Base-by-base conservation (phyloP, 1,140 invertebrate genomes). In the Maniola jurtina region DNA sequence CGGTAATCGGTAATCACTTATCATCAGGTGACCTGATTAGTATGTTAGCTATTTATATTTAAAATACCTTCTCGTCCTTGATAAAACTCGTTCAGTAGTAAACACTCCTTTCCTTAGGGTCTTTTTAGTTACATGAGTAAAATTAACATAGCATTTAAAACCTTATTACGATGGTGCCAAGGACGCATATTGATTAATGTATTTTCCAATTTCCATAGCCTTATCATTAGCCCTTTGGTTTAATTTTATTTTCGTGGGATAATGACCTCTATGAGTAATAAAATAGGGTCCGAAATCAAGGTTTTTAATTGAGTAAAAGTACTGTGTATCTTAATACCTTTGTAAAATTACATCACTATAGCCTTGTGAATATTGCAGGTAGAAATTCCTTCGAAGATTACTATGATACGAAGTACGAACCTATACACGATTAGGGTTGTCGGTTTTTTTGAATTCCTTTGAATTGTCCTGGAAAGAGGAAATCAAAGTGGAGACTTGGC, bases 331-430 rank as follows among this genome's bases (percentile, higher is more conserved):
- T 54, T 54, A 13, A 25, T 60, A 52, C 54, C 54, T 55, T 55
- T 55, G 50, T 61, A 52, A 45, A 52, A 66, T 66, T 66, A 61
- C 57, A 66, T 35, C 57, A 35, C 54, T 54, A 50, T 14, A 66
- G 54, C 66, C 66, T 68, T 68, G 66, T 58, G 47, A 58, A 58
- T 25, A 54, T 56, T 50, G 45, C 66, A 68, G 66, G 60, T 63
- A 68, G 66, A 57, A 25, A 68, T 63, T 68, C 65, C 54, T 67
- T 67, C 47, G 60, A 63, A 63, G 63, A 57, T 67, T 55, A 33
- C 5, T 38, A 58, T 5, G 11, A 36, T 25, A 25, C 25, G 13
- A 7, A 35, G n/a, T 25, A 25, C 25, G 13, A 7, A 35, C 15
- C 13, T 35, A 6, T 7, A 45, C n/a, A n/a, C 9, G 13, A 5